Conservation (phyloP, 2,797 vertebrate species). For the Parauchenoglanis punctatus region DNA sequence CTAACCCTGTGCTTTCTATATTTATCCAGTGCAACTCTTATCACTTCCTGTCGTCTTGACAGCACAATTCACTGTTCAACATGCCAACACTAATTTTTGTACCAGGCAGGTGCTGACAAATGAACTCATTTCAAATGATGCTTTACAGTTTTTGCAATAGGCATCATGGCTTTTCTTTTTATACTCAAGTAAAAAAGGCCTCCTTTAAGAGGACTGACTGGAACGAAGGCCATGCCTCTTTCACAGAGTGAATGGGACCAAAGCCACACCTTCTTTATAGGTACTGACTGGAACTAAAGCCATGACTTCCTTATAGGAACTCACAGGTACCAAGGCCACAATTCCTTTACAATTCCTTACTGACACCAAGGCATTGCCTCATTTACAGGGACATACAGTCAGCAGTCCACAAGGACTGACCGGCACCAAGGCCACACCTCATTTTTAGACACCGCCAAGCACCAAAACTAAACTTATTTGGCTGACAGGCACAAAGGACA, state of each 20-base stretch:
- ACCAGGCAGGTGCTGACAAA: not conserved
- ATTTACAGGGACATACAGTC: not conserved
- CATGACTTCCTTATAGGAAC: not conserved
- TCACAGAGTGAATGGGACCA: not conserved
- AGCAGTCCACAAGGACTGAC: not conserved
- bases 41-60: not conserved
- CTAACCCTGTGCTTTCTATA: not conserved
- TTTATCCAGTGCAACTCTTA: not conserved
- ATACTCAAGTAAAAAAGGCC: not conserved
- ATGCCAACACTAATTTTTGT: no score
- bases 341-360: no score
- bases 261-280: not conserved
- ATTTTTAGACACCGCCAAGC: not conserved
- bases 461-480: not conserved
- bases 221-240: not conserved
- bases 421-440: not conserved
- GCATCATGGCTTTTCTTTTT: not conserved
- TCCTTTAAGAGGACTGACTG: not conserved
- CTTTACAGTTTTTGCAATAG: not conserved
- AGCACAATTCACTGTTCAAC: not conserved
- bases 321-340: not conserved
- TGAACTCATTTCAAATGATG: not conserved
- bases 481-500: not conserved
- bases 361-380: not conserved
- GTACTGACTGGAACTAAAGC: not conserved